Base-by-base conservation (phyloP, 2,888 invertebrate species). In the Pinctada fucata region DNA sequence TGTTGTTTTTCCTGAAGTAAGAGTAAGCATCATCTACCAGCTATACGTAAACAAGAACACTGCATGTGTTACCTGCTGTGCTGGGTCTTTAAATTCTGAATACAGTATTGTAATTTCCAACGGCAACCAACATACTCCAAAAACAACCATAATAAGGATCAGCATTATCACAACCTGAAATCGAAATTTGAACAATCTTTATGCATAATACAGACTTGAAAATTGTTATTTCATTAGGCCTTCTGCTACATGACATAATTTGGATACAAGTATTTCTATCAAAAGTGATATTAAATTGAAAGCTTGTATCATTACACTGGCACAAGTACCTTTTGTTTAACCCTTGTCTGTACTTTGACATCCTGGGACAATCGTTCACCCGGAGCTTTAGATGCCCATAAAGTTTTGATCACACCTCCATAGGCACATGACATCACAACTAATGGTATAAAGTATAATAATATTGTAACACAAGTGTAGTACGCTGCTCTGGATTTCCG, bases 361-460 rank as follows among this genome's bases (percentile, higher is more conserved):
- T 91, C 92, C 65, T 88, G 86, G 51, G 87, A 83, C 69, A 89
- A 84, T 49, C 86, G 79, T 82, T 93, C 93, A 0, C 93, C 93
- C 0, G 93, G 92, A 4, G 90, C 86, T 69, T 86, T 85, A 6
- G 90, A 88, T 8, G 88, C 87, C 92, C 93, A 93, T 83, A 95
- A 95, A 92, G 95, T 95, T 74, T 94, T 92, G 80, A 95, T 95
- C 87, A 96, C 95, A 75, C 95, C 95, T 3, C 95, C 94, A 85
- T 95, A 96, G 84, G 95, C 95, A 16, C 95, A 90, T 0, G 95
- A 92, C 95, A 96, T 96, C 0, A 96, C 93, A 0, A 94, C 93
- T 31, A 96, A 92, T 0, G 97, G 97, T 48, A 96, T 90, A 95
- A 96, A 96, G 1, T 96, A 96, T 47, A 96, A 92, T 3, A 96